Evolutionary conservation across 92 coral and sea anemone species (phyloP).

Genomic region (Porites rus): DNA sequence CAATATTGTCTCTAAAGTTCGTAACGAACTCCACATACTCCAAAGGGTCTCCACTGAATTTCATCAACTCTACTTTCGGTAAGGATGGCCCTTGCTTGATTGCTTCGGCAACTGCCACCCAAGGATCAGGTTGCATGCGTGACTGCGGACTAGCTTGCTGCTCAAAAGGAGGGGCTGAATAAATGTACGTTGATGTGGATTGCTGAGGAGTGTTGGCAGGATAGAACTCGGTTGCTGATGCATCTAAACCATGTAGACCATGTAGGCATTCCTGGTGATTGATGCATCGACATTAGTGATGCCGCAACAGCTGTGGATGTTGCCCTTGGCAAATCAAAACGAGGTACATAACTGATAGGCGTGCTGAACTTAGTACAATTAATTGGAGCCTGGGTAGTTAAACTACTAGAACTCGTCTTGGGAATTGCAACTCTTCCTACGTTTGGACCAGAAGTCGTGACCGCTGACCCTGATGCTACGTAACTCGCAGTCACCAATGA

Average conservation of each 20-base stretch:
- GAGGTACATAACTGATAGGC: too few relatives aligned
- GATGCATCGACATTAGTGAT: not conserved
- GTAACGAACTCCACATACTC: constrained; percentile 65
- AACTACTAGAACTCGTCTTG: not conserved
- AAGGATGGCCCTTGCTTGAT: constrained; percentile 68
- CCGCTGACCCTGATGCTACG: too few relatives aligned
- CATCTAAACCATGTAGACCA: not conserved
- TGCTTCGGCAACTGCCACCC: constrained; percentile 26
- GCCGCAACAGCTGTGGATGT: too few relatives aligned
- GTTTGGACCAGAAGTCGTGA: too few relatives aligned
- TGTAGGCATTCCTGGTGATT: not conserved
- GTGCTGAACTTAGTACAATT: not conserved
- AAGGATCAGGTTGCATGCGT: constrained; percentile 20
- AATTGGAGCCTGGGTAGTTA: not conserved
- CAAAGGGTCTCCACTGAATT: constrained; percentile 64
- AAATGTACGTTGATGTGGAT: too few relatives aligned
- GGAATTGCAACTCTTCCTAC: too few relatives aligned
- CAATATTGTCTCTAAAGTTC: constrained; percentile 68
- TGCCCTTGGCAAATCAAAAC: too few relatives aligned
- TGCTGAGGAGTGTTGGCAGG: too few relatives aligned
- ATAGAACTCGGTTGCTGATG: not conserved
- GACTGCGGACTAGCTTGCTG: not conserved
- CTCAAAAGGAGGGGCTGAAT: not conserved
- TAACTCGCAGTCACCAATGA: too few relatives aligned
- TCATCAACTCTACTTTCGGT: constrained; percentile 66